Percentiles rank a stretch among this genome's conserved stretches.
Evolutionary conservation across 2,888 invertebrate genomes (phyloP).

Genomic region (Smittia aterrima): DNA sequence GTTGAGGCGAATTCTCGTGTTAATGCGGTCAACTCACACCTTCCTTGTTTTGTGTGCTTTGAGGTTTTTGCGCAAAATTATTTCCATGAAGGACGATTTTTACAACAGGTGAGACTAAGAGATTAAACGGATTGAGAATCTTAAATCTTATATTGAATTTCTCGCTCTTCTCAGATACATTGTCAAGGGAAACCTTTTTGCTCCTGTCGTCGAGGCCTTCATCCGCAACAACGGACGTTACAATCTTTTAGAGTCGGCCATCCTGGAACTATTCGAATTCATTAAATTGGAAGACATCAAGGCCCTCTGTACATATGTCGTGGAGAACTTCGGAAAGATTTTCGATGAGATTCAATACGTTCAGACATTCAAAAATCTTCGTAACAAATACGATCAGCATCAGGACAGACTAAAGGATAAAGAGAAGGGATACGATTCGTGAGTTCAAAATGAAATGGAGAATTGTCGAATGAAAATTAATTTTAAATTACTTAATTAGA

Average conservation of each 20-base stretch:
- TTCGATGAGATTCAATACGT: conserved; percentile 96
- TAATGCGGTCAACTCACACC: conserved; percentile 95
- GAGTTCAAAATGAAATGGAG: conserved; percentile 46
- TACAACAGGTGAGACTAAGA: conserved; percentile 68
- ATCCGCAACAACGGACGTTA: conserved; percentile 96
- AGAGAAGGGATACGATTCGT: conserved; percentile 73
- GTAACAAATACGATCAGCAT: conserved; percentile 84
- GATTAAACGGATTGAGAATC: not conserved
- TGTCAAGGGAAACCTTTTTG: conserved; percentile 89
- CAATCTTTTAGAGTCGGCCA: conserved; percentile 97
- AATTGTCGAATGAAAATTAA: no score
- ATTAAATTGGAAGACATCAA: conserved; percentile 93
- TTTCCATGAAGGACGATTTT: conserved; percentile 97
- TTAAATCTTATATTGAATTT: conserved; percentile 19
- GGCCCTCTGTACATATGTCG: conserved; percentile 86
- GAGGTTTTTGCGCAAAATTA: conserved; percentile 94
- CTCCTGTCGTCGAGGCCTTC: conserved; percentile 94
- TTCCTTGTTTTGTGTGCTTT: conserved; percentile 96
- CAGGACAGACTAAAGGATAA: conserved; percentile 87
- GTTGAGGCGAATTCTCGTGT: conserved; percentile 87
- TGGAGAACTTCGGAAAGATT: conserved; percentile 93
- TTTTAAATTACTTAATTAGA: conserved; percentile 50
- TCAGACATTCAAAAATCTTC: conserved; percentile 93
- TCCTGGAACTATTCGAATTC: conserved; percentile 98
- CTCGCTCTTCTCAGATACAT: conserved; percentile 66